Conservation (phyloP, 2,888 invertebrate genomes). For the Tillus elongatus region DNA sequence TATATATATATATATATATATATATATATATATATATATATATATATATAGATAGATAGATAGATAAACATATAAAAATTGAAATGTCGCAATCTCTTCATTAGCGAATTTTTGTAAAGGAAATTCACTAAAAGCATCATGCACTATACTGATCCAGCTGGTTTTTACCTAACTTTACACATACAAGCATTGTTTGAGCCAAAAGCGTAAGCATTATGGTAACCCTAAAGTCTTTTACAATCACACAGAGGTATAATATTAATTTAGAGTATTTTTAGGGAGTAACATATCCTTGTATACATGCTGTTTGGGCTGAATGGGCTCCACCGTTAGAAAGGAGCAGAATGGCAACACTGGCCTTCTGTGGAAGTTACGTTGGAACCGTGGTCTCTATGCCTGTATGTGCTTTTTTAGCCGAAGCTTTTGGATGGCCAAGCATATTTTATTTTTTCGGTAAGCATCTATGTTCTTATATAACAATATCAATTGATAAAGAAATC, state of each 20-base stretch:
- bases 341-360: constrained; percentile 67
- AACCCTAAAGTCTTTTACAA: too few species aligned
- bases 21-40: neutral
- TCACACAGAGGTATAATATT: too few species aligned
- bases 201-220: too few species aligned
- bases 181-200: too few species aligned
- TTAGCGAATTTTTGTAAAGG: too few species aligned
- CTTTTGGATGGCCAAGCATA: constrained; percentile 68
- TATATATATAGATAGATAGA: too few species aligned
- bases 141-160: neutral
- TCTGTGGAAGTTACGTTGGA: constrained; percentile 76
- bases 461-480: too few species aligned
- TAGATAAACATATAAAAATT: too few species aligned
- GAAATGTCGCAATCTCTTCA: too few species aligned
- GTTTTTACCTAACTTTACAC: too few species aligned
- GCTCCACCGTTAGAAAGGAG: constrained; percentile 69
- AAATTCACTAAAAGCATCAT: neutral
- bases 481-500: too few species aligned
- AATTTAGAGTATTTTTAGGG: constrained; percentile 50
- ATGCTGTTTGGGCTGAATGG: constrained; percentile 76
- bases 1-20: constrained; percentile 5
- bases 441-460: constrained; percentile 67
- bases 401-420: constrained; percentile 62
- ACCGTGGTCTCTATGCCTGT: constrained; percentile 73
- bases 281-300: constrained; percentile 67